Base-by-base conservation (phyloP, 53 echinoderm and acorn worm genomes). In the Hippasteria phrygiana region DNA sequence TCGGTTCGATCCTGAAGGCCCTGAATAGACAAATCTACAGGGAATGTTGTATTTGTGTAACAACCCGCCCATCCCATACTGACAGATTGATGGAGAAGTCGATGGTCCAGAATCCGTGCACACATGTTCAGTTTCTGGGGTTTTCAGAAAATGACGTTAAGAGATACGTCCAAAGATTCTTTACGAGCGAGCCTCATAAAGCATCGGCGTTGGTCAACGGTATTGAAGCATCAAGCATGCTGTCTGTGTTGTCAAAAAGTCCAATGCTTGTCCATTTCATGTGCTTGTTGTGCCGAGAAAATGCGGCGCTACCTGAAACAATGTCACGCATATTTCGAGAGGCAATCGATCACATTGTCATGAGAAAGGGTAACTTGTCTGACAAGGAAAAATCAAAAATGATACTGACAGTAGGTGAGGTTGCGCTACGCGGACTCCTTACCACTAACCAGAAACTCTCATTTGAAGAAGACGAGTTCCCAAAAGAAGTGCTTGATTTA, bases 211-310 rank as follows among this genome's bases (percentile, higher is more conserved):
- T 87, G 0, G 7, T 74, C 69, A 5, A 40, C 18, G 53, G 16
- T 14, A 74, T 87, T 16, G 27, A 87, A 42, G 14, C 14, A 2
- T 87, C 72, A 8, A 14, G 26, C 20, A 17, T 6, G 29, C 55
- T 87, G 16, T 53, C 37, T 13, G 73, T 74, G 12, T 56, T 87
- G 20, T 9, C 87, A 34, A 73, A 11, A n/a, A 87, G 38, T 41
- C 87, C 87, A 7, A 73, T 87, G 73, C 38, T 87, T 20, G 40
- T 87, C 22, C 55, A 41, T 22, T 38, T 87, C 22, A 73, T 87
- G 31, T 73, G 87, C 24, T n/a, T 87, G 8, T 28, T 87, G 46
- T 87, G 87, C 55, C 53, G 73, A 48, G 53, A 87, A 29, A 40
- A 74, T 13, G 18, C 24, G 0, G 18, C 28, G 18, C 43, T 87